phyloP scores from a whole-genome alignment of 1,140 invertebrate genomes.

The Drosophila pandora region DNA sequence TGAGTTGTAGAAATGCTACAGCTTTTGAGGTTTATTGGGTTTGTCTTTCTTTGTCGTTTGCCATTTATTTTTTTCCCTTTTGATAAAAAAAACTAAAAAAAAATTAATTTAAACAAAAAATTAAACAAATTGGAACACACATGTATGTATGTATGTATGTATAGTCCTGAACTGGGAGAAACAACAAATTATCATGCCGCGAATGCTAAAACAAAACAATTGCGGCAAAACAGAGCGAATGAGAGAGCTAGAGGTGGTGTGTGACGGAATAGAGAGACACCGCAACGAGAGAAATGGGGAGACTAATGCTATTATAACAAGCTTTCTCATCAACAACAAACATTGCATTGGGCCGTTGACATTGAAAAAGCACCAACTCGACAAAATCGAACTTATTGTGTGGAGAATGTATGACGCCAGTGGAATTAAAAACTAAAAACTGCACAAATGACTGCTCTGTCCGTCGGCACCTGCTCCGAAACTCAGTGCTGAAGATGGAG shows the following conservation, averaged over 20 bases:
- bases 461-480: conserved; percentile 9
- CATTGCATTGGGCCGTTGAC: no score
- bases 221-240: conserved; percentile 32
- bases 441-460: not conserved
- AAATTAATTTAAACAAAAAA: conserved; percentile 5
- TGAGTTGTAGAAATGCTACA: conserved; percentile 25
- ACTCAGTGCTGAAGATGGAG: not conserved
- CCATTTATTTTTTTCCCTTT: conserved; percentile 28
- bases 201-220: conserved; percentile 56
- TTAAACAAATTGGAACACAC: conserved; percentile 13
- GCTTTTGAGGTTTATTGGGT: conserved; percentile 42
- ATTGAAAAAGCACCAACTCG: no score
- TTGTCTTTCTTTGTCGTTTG: conserved; percentile 31
- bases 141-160: conserved; percentile 5
- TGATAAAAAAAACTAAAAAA: conserved; percentile 35
- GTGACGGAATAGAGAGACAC: not conserved
- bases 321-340: no score
- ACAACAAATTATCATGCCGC: conserved; percentile 44
- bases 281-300: not conserved
- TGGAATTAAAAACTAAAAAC: not conserved
- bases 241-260: not conserved
- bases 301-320: no score
- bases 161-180: conserved; percentile 15
- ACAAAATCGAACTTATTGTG: no score
- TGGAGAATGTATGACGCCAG: not conserved